Evolutionary conservation across 2,888 invertebrate genomes (phyloP), one percentile per base, ranked within the genome.

Genomic region (Chymomyza amoena): DNA sequence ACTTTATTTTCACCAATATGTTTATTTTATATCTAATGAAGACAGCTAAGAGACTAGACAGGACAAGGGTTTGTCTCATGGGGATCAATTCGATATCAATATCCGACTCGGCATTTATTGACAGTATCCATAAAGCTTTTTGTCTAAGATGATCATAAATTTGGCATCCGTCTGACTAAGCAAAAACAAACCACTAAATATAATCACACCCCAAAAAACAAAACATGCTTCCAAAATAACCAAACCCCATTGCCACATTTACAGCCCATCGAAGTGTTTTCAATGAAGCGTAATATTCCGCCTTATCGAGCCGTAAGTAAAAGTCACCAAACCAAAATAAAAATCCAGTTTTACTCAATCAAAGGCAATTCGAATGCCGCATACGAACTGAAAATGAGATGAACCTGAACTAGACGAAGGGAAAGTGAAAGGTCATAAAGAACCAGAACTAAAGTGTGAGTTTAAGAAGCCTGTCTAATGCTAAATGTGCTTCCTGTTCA

Each of bases 401-500:
- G 2, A 32, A 32, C 32, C 32, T 2, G 7, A 7, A 32, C 7
- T 3, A 7, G 13, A 45, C 13, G 39, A 10, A 45, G 39, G 13
- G 39, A 13, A 13, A 45, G 39, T 45, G 39, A 45, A 13, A 13
- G 39, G 13, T 45, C 39, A 45, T 45, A 45, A 45, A 45, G 13
- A 45, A 13, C 13, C 39, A 10, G 4, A 6, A 4, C 6, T 13
- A 45, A 13, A 45, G 39, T 45, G 39, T 4, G 39, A 45, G 39
- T 13, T 4, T 13, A 13, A 13, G 39, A 2, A 45, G 39, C 13
- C 39, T 45, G 67, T 71, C 68, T 61, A 66, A 73, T 75, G 80
- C 71, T 73, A 82, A 83, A 83, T 87, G 88, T 80, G 78, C 74
- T 87, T 87, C 88, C 83, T 87, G 86, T 85, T 85, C 80, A 82